Percentiles rank a stretch among this genome's conserved stretches.
Conservation (phyloP, 2,113 vertebrate genomes). For the Phrynosoma platyrhinos region DNA sequence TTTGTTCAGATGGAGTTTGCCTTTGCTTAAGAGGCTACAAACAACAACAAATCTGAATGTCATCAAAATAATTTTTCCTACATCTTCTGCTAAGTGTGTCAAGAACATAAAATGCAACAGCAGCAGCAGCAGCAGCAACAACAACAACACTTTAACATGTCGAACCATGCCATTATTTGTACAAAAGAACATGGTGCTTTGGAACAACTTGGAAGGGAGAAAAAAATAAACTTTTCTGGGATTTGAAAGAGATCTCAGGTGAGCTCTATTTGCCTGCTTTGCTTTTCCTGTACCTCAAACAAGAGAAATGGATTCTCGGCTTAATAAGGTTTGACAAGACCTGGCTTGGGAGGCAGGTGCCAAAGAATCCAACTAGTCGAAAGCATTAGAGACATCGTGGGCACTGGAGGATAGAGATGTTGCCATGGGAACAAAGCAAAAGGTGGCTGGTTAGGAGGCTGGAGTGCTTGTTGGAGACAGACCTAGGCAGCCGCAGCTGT, state of each 20-base stretch:
- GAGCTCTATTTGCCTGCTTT: constrained; percentile 71
- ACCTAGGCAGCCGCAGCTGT: constrained; percentile 68
- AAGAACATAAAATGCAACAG: too few relatives aligned
- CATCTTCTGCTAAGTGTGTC: too few relatives aligned
- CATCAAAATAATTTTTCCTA: too few relatives aligned
- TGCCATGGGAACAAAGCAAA: constrained; percentile 79
- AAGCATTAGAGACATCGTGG: constrained; percentile 74
- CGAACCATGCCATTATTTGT: not conserved
- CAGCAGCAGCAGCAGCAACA: too few relatives aligned
- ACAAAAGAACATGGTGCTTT: constrained; percentile 35
- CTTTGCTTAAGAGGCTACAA: too few relatives aligned
- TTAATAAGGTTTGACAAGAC: constrained; percentile 80
- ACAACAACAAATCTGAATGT: too few relatives aligned
- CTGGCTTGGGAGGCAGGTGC: constrained; percentile 72
- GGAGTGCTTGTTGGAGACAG: constrained; percentile 73
- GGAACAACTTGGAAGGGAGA: not conserved
- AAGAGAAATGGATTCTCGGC: constrained; percentile 71
- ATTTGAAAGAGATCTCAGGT: constrained; percentile 72
- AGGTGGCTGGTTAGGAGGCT: constrained; percentile 76
- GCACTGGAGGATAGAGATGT: constrained; percentile 76
- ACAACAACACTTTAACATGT: too few relatives aligned
- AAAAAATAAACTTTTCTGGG: constrained; percentile 58
- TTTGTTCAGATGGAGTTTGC: too few relatives aligned
- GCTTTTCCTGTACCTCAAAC: constrained; percentile 42
- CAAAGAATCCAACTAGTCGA: constrained; percentile 75